phyloP scores from a whole-genome alignment of 1,140 invertebrate genomes.

The Drosophila asahinai region DNA sequence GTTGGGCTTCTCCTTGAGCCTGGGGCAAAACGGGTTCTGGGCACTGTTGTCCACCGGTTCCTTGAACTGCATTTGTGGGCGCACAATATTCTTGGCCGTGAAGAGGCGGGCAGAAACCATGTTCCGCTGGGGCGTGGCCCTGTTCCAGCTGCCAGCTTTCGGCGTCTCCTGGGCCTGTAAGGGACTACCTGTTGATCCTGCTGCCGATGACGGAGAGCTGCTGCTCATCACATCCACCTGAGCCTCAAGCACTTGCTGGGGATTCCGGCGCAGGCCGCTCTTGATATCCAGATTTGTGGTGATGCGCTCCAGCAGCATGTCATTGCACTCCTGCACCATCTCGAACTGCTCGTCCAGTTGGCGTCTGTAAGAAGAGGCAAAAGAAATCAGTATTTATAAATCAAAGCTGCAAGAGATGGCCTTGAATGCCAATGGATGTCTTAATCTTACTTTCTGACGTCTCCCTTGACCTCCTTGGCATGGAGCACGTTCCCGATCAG shows the following conservation, averaged over 20 bases:
- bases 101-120: constrained; percentile 86
- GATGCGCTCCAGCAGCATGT: constrained; percentile 92
- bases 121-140: constrained; percentile 32
- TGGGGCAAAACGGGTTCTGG: constrained; percentile 91
- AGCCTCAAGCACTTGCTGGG: constrained; percentile 85
- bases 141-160: constrained; percentile 84
- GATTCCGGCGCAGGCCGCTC: constrained; percentile 86
- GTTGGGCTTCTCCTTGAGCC: constrained; percentile 95
- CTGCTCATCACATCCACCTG: constrained; percentile 85
- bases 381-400: neutral
- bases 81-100: constrained; percentile 90
- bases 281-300: constrained; percentile 91
- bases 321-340: constrained; percentile 91
- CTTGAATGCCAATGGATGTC: neutral
- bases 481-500: constrained; percentile 87
- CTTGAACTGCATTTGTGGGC: constrained; percentile 94
- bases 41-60: constrained; percentile 94
- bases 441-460: constrained; percentile 85
- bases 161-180: constrained; percentile 23
- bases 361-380: constrained; percentile 58
- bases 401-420: neutral
- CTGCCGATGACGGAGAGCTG: constrained; percentile 52
- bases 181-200: neutral
- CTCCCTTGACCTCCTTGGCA: constrained; percentile 87
- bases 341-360: constrained; percentile 91